Percentiles rank a stretch among this genome's conserved stretches.
Evolutionary conservation across 2,888 invertebrate species (phyloP).

Genomic region (Zygothrica quintamaculata): DNA sequence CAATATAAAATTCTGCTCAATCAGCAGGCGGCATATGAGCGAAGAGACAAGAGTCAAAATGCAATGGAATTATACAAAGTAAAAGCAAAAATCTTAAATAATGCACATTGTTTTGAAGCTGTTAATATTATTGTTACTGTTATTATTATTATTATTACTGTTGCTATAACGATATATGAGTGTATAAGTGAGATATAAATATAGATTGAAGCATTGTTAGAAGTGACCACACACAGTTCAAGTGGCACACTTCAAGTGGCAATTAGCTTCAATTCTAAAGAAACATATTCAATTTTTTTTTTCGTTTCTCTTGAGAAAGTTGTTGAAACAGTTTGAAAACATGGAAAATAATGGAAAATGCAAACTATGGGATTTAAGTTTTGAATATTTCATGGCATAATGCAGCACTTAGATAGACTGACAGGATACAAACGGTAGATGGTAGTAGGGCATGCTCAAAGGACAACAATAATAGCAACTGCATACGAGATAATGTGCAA

Average conservation of each 20-base stretch:
- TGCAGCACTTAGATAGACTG: slow-evolving; percentile 21
- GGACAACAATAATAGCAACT: slow-evolving; percentile 52
- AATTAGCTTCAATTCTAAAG: slow-evolving; percentile 55
- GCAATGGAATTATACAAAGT: slow-evolving; percentile 4
- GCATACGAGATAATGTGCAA: no score
- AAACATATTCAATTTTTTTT: not conserved
- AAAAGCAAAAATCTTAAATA: slow-evolving; percentile 14
- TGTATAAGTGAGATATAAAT: slow-evolving; percentile 37
- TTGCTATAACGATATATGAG: slow-evolving; percentile 7
- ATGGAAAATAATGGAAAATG: slow-evolving; percentile 35
- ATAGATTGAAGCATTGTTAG: slow-evolving; percentile 17
- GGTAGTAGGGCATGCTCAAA: slow-evolving; percentile 21
- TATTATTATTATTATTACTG: slow-evolving; percentile 28
- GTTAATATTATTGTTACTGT: slow-evolving; percentile 29
- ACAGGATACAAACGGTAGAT: no score
- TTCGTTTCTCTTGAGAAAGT: no score
- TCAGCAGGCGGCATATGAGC: slow-evolving; percentile 26
- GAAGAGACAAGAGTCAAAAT: not conserved
- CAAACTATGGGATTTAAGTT: slow-evolving; percentile 48
- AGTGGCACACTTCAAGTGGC: slow-evolving; percentile 65
- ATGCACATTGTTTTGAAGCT: slow-evolving; percentile 31
- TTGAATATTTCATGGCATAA: slow-evolving; percentile 71
- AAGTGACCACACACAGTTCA: slow-evolving; percentile 59
- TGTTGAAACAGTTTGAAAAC: no score
- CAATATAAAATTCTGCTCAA: slow-evolving; percentile 11